Evolutionary conservation across 2,888 invertebrate species (phyloP).

Genomic region (Andrena minutula): DNA sequence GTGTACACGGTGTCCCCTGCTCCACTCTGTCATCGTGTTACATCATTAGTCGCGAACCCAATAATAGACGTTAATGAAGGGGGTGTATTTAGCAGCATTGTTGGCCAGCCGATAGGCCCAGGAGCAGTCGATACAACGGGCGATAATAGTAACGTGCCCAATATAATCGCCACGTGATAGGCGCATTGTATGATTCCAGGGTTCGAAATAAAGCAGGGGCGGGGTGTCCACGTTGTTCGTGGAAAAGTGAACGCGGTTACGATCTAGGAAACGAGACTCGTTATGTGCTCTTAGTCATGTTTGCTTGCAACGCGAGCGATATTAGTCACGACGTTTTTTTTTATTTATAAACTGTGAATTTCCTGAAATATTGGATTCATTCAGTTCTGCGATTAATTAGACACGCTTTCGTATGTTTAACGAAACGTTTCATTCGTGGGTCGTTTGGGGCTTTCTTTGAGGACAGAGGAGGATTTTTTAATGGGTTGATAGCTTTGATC

Average conservation of each 20-base stretch:
- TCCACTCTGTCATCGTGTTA: constrained; percentile 21
- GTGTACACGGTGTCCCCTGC: constrained; percentile 9
- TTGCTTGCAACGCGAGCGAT: not conserved
- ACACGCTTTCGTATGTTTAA: no score
- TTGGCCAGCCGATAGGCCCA: not conserved
- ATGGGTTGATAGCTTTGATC: no score
- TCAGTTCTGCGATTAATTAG: no score
- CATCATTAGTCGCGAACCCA: constrained; percentile 37
- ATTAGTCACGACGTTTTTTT: not conserved
- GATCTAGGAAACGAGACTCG: constrained; percentile 1
- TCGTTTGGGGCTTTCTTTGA: no score
- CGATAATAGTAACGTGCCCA: constrained; percentile 4
- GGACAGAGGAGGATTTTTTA: no score
- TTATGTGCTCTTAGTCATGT: constrained; percentile 14
- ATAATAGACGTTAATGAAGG: constrained; percentile 33
- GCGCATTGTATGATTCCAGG: not conserved
- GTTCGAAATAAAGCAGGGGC: not conserved
- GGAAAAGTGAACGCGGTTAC: constrained; percentile 5
- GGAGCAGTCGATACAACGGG: not conserved
- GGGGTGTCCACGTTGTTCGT: constrained; percentile 20
- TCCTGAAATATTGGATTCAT: no score
- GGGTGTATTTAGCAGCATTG: constrained; percentile 2
- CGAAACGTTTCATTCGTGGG: no score
- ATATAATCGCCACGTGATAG: not conserved
- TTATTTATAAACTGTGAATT: not conserved